Conservation (phyloP, 2,113 vertebrate genomes). For the Struthio camelus region DNA sequence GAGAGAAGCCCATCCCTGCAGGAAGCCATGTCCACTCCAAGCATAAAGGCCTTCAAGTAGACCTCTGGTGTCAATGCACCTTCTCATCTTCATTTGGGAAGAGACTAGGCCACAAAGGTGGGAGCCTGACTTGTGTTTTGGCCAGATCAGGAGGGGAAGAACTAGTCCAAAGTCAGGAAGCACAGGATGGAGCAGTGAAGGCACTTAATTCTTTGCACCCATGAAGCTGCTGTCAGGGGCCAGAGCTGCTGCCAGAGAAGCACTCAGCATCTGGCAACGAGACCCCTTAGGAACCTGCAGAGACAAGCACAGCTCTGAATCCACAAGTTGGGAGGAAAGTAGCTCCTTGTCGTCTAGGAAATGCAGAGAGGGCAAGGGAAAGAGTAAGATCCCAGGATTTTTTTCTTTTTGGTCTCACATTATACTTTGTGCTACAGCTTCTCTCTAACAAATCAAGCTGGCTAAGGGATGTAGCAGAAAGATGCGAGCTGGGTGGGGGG, state of each 20-base stretch:
- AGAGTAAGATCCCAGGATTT: not conserved
- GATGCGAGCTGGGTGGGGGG: not conserved
- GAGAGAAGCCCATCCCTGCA: not conserved
- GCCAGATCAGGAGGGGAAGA: not conserved
- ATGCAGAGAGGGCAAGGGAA: not conserved
- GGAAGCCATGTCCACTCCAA: not conserved
- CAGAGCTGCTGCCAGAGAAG: not conserved
- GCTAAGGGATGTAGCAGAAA: constrained; percentile 54
- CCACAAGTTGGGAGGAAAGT: not conserved
- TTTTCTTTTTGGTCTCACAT: constrained; percentile 31
- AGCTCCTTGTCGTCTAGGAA: not conserved
- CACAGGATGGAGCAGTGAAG: not conserved
- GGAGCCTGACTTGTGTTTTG: not conserved
- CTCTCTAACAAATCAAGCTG: constrained; percentile 16
- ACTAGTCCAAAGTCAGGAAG: not conserved
- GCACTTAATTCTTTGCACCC: constrained; percentile 49
- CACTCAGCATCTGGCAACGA: not conserved
- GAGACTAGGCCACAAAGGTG: accelerated
- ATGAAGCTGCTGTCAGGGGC: not conserved
- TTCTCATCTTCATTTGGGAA: not conserved
- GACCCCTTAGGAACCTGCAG: not conserved
- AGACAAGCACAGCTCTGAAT: constrained; percentile 33
- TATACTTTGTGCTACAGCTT: constrained; percentile 15
- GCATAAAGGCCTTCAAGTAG: not conserved
- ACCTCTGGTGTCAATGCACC: not conserved